phyloP scores from a whole-genome alignment of 1,140 invertebrate genomes.

The Hormaphis cornu region DNA sequence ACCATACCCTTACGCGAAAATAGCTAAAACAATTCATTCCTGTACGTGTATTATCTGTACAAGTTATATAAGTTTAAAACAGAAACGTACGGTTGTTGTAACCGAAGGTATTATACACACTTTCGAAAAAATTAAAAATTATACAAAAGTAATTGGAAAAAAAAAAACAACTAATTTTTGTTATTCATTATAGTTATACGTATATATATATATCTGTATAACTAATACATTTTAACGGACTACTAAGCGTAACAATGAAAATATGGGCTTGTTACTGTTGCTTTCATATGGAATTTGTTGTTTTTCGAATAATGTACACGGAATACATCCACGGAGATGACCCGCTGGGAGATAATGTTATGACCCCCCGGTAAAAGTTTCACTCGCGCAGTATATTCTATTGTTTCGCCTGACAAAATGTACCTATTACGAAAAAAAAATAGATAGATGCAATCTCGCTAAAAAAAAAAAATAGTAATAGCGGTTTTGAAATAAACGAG shows the following conservation, averaged over 20 bases:
- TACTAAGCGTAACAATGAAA: constrained; percentile 28
- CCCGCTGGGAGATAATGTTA: constrained; percentile 32
- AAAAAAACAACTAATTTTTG: constrained; percentile 2
- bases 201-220: background rate
- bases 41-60: background rate
- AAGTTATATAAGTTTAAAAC: background rate
- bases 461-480: background rate
- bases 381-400: constrained; percentile 18
- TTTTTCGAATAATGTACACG: constrained; percentile 21
- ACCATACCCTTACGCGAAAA: background rate
- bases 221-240: constrained; percentile 26
- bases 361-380: constrained; percentile 27
- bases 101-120: too few species aligned
- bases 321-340: constrained; percentile 18
- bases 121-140: constrained; percentile 23
- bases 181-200: background rate
- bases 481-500: background rate
- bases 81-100: background rate
- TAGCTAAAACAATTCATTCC: background rate
- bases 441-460: background rate
- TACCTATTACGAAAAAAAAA: constrained; percentile 8
- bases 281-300: constrained; percentile 15
- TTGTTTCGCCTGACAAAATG: constrained; percentile 21
- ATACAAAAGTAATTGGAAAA: background rate
- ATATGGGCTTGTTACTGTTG: constrained; percentile 28